These are phyloP conservation scores for Busseola fusca DNA, from an alignment of 2,888 invertebrate species.

Conservation along the genomic window DNA sequence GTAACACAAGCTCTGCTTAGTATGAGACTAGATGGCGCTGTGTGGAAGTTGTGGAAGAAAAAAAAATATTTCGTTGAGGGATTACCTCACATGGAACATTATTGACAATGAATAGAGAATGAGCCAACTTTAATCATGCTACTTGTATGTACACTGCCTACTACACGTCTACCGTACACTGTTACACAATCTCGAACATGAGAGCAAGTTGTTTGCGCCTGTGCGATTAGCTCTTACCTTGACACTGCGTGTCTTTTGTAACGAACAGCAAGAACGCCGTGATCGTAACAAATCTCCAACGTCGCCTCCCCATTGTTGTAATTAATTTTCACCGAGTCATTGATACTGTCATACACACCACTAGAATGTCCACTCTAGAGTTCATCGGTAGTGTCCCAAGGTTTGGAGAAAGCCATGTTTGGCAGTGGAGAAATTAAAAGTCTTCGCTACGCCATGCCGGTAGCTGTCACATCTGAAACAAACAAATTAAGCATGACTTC, in stretches of 20 bases:
- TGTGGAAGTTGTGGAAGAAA: too few species aligned
- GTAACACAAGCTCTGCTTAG: too few species aligned
- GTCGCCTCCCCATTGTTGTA: constrained; percentile 83
- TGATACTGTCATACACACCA: constrained; percentile 68
- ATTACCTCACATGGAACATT: constrained; percentile 44
- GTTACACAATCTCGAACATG: constrained; percentile 45
- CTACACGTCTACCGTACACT: constrained; percentile 11
- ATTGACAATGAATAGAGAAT: constrained; percentile 46
- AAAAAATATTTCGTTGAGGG: constrained; percentile 17
- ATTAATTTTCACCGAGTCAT: constrained; percentile 84
- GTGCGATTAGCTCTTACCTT: constrained; percentile 74
- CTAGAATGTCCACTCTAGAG: constrained; percentile 65
- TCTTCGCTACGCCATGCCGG: constrained; percentile 72
- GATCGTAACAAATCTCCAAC: constrained; percentile 84
- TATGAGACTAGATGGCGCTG: too few species aligned
- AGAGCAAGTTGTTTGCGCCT: constrained; percentile 29
- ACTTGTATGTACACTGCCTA: constrained; percentile 2
- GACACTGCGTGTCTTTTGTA: constrained; percentile 82
- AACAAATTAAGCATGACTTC: constrained; percentile 55
- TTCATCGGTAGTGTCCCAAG: constrained; percentile 68
- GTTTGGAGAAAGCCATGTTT: constrained; percentile 71
- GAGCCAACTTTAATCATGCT: constrained; percentile 32
- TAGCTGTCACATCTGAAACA: constrained; percentile 84
- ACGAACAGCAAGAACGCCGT: constrained; percentile 83
- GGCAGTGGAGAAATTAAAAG: constrained; percentile 69